These are phyloP conservation scores for Heliconius ismenius DNA, from an alignment of 2,888 invertebrate species.

Conservation along the genomic window DNA sequence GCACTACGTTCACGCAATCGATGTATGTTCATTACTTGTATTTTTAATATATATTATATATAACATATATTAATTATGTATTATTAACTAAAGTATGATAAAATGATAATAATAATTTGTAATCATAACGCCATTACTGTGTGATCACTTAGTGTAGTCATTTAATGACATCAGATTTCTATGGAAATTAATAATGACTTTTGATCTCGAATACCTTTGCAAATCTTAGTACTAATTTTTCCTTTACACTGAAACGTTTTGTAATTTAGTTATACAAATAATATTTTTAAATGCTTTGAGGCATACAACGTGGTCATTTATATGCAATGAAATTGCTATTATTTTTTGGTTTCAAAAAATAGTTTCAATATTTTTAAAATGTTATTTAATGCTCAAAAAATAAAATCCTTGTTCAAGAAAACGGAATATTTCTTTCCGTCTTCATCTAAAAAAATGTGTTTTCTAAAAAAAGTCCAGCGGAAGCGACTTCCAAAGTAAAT, in stretches of 20 bases:
- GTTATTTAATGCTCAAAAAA: too few relatives aligned
- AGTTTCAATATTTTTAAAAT: too few relatives aligned
- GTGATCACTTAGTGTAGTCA: conserved; percentile 11
- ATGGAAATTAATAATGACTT: conserved; percentile 32
- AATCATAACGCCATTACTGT: conserved; percentile 29
- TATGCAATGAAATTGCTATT: too few relatives aligned
- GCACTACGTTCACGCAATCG: too few relatives aligned
- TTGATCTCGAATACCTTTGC: conserved; percentile 4
- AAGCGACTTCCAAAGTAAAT: not conserved
- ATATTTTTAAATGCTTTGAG: too few relatives aligned
- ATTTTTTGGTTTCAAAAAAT: too few relatives aligned
- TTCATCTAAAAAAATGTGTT: too few relatives aligned
- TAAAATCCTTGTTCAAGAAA: too few relatives aligned
- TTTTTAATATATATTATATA: not conserved
- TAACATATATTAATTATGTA: not conserved
- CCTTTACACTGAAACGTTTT: too few relatives aligned
- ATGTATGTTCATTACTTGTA: not conserved
- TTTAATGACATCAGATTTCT: conserved; percentile 35
- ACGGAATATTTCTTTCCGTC: too few relatives aligned
- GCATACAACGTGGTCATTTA: too few relatives aligned
- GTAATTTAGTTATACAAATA: too few relatives aligned
- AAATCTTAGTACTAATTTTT: not conserved
- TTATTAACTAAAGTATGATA: not conserved
- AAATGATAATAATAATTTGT: conserved; percentile 14
- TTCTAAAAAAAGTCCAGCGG: not conserved